Base-by-base conservation (phyloP, 2,113 vertebrate genomes). In the Notarius quadriscutis region DNA sequence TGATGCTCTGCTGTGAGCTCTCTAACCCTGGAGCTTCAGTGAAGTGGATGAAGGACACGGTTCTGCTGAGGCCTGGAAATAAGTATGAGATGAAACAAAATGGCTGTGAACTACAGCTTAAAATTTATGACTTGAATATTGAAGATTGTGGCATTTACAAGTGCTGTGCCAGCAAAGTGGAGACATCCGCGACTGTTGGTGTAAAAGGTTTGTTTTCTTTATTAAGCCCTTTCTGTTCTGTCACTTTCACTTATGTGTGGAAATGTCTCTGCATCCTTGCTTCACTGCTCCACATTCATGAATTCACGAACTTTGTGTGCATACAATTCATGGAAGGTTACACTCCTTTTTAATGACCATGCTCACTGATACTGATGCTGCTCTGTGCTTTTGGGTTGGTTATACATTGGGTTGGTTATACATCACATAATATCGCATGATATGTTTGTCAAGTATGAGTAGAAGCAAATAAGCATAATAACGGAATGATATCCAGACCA, bases 61-160 rank as follows among this genome's bases (percentile, higher is more conserved):
- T 93, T 2, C 90, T 96, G 11, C 90, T 93, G 2, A 92, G 89
- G 86, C 93, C 92, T 0, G 93, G 90, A 4, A 89, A 77, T 60
- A 96, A 94, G 77, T 95, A 94, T 90, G 93, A 96, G 82, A 94
- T 96, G 88, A 96, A 92, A 9, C 93, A 95, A 67, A 94, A 94
- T 83, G 95, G 93, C 69, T 91, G 93, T 78, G 22, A 86, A 10
- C 85, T 93, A 18, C 92, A 96, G 89, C 93, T 97, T 22, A 48
- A 86, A 12, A 94, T 97, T 50, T 90, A 91, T n/a, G 91, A 93
- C 0, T 82, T 95, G 5, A 91, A 90, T 78, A 81, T 48, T 55
- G 92, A 94, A 78, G 95, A 95, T 88, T 90, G 94, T 0, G 96
- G 96, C 57, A 93, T 92, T 85, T 97, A 97, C 89, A 93, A 91